A percentile compares a stretch with the other conserved stretches of the same genome.
phyloP scores from a whole-genome alignment of 37 sponge, comb jelly and placozoan genomes.

The Sycon ciliatum region DNA sequence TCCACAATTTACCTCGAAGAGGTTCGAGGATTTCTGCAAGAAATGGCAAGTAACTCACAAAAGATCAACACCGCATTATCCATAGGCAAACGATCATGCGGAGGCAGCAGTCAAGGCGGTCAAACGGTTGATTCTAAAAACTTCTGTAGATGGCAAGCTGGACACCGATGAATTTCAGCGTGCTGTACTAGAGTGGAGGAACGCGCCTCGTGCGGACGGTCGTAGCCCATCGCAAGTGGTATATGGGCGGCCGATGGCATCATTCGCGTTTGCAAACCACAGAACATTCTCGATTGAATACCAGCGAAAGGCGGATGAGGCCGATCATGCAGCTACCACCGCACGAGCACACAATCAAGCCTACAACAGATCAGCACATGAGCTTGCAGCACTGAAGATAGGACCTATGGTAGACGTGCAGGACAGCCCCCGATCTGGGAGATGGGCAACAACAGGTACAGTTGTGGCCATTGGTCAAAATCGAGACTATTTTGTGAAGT shows the following conservation, averaged over 20 bases:
- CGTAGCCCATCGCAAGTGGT: background rate
- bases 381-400: no score
- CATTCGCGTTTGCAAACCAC: background rate
- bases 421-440: no score
- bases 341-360: no score
- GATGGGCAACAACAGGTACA: no score
- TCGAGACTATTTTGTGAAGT: no score
- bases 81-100: slow-evolving; percentile 34
- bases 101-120: slow-evolving; percentile 20
- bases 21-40: background rate
- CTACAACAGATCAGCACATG: no score
- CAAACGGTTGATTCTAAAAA: slow-evolving; percentile 20
- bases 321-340: background rate
- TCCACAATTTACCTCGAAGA: background rate
- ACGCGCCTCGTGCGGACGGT: slow-evolving; percentile 19
- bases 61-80: slow-evolving; percentile 18
- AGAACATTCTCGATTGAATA: background rate
- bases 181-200: slow-evolving; percentile 18
- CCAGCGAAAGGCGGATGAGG: background rate
- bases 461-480: no score
- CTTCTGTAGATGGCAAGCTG: background rate
- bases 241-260: background rate
- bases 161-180: background rate
- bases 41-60: slow-evolving; percentile 15
- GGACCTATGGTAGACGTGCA: no score